Percentiles rank a stretch among this genome's conserved stretches.
Evolutionary conservation across 2,888 invertebrate species (phyloP).

Genomic region (Asteroscopus sphinx): DNA sequence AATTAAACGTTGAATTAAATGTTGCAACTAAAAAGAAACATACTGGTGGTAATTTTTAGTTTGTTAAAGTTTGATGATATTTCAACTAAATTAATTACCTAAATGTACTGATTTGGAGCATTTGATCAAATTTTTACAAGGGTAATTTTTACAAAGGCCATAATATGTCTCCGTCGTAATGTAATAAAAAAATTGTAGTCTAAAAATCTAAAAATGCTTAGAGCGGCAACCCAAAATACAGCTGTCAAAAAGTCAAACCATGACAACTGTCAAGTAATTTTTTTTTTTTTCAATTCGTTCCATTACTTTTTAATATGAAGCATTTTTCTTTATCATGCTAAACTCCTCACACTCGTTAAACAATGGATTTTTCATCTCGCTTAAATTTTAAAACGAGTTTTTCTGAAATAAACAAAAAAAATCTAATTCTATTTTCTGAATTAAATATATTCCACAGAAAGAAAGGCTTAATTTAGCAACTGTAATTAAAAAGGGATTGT

Average conservation of each 20-base stretch:
- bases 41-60: no score
- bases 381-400: constrained; percentile 33
- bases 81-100: no score
- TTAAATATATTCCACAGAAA: constrained; percentile 8
- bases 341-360: constrained; percentile 21
- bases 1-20: no score
- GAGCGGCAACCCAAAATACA: constrained; percentile 7
- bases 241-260: constrained; percentile 9
- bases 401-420: constrained; percentile 47
- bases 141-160: no score
- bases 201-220: not conserved
- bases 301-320: constrained; percentile 49
- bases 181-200: no score
- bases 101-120: no score
- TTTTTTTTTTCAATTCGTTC: constrained; percentile 32
- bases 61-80: no score
- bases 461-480: not conserved
- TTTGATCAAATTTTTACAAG: no score
- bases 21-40: no score
- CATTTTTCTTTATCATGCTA: constrained; percentile 49
- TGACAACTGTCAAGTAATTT: constrained; percentile 16
- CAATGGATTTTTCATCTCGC: constrained; percentile 17
- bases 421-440: constrained; percentile 32
- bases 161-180: no score
- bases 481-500: not conserved